phyloP scores from a whole-genome alignment of 2,888 invertebrate genomes.

The Petrolisthes manimaculis region DNA sequence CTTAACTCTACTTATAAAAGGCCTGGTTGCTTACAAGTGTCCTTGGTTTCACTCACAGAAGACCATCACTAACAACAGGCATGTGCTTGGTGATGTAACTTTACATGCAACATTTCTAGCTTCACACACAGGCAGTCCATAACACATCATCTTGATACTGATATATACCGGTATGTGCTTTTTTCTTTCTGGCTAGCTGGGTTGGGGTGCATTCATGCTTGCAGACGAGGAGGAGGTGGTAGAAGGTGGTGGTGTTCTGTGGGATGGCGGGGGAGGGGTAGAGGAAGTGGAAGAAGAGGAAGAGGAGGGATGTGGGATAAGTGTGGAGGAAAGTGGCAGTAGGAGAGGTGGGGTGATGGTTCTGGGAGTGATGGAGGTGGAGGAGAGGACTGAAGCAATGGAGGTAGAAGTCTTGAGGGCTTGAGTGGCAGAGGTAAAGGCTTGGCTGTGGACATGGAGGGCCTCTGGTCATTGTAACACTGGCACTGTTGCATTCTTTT shows the following conservation, averaged over 20 bases:
- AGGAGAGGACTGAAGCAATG: neutral
- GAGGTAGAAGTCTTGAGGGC: conserved; percentile 14
- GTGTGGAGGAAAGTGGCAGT: neutral
- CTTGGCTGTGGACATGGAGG: conserved; percentile 30
- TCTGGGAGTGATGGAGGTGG: neutral
- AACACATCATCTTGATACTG: neutral
- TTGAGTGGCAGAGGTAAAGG: conserved; percentile 12
- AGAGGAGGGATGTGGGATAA: neutral
- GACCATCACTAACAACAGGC: too few relatives aligned
- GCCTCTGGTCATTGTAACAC: conserved; percentile 59
- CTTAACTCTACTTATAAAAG: too few relatives aligned
- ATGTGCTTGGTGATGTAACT: too few relatives aligned
- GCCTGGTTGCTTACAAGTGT: too few relatives aligned
- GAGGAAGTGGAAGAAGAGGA: neutral
- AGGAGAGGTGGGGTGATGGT: neutral
- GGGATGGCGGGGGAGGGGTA: neutral
- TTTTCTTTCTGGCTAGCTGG: neutral
- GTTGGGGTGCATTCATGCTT: neutral
- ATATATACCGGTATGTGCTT: neutral
- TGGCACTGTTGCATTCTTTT: conserved; percentile 52
- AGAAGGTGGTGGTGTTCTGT: neutral
- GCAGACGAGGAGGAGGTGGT: neutral
- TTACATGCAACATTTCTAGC: too few relatives aligned
- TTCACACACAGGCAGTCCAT: neutral
- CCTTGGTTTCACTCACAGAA: too few relatives aligned